phyloP scores from a whole-genome alignment of 2,113 vertebrate genomes.

The Argyrosomus japonicus region DNA sequence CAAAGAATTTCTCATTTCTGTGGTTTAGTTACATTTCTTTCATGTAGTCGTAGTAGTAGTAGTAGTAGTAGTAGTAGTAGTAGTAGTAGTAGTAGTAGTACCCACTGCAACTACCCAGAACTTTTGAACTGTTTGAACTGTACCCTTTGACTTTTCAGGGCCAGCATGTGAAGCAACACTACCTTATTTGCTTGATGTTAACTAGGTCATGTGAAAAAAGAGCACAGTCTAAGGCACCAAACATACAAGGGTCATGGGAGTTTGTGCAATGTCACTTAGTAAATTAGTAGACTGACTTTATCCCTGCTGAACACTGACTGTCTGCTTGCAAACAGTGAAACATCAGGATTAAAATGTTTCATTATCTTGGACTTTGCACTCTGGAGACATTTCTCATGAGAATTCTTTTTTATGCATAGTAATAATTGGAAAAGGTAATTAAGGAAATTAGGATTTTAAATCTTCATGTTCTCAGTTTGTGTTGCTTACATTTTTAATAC shows the following conservation, averaged over 20 bases:
- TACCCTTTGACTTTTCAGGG: neutral
- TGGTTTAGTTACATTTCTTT: neutral
- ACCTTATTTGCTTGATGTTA: neutral
- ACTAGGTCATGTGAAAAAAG: neutral
- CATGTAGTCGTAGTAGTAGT: no score
- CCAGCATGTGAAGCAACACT: constrained; percentile 2
- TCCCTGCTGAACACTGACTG: neutral
- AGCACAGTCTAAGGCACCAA: neutral
- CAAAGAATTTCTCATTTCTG: neutral
- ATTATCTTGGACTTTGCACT: neutral
- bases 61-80: no score
- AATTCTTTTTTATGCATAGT: no score
- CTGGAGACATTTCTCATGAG: neutral
- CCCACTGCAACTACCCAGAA: no score
- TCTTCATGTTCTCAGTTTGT: no score
- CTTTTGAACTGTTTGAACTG: neutral
- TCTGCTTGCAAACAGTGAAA: neutral
- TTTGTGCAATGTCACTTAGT: neutral
- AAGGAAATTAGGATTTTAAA: no score
- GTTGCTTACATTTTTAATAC: no score
- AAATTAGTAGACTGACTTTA: constrained; percentile 21
- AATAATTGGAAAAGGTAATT: neutral
- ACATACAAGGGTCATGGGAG: neutral
- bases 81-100: no score
- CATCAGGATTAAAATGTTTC: neutral